Evolutionary conservation across 2,888 invertebrate genomes (phyloP), one percentile per base, ranked within the genome.

Genomic region (Synanthedon formicaeformis): DNA sequence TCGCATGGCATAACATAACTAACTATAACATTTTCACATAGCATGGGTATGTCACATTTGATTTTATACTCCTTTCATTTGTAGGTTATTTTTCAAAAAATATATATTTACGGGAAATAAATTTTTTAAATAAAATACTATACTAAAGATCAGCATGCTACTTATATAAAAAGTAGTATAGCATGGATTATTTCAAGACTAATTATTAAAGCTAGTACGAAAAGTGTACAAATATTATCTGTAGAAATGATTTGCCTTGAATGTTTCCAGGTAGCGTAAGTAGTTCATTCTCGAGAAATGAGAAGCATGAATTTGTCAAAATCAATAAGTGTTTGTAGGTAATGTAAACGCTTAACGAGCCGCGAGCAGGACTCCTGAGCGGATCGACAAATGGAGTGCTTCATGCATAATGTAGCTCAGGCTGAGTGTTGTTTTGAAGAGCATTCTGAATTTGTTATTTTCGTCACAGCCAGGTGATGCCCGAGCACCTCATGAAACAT

Each of bases 371-470:
- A 77, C 80, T 81, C 75, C 74, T 83, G 85, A 87, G 85, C 84
- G 83, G 86, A 86, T 86, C 83, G 83, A 78, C 84, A 86, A 85
- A 86, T 86, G 86, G 86, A 87, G 86, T 85, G 86, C 81, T 80
- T 86, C 86, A 86, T 87, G 83, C 86, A 87, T 87, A 84, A 87
- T 87, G 87, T 83, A 87, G 78, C 75, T 66, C 72, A 68, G 75
- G 68, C 82, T 81, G 85, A 84, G 83, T 83, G 86, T 84, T 86
- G 87, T 86, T 86, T 85, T 84, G 81, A 84, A 85, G 83, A 84
- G 82, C 84, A 78, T 85, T 83, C 83, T 80, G 81, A 86, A 85
- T 86, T 81, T 77, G 83, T 82, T 86, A 84, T 82, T 84, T 83
- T 81, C 81, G 79, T 83, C 82, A 82, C 78, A 77, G 34, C 81